phyloP scores from a whole-genome alignment of 2,888 invertebrate genomes.

The Drosophila antonietae region DNA sequence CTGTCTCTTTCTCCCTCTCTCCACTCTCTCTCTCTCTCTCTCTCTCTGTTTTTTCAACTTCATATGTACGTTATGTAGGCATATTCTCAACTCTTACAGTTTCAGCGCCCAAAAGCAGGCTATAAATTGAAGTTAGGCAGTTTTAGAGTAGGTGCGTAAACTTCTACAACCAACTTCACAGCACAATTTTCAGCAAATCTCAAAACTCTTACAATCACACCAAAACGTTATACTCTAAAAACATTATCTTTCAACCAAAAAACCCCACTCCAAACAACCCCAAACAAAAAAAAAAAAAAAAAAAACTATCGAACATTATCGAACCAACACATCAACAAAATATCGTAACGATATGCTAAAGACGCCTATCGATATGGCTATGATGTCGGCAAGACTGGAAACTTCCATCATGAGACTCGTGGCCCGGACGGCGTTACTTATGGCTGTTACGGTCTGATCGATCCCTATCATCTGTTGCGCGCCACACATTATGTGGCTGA shows the following conservation, averaged over 20 bases:
- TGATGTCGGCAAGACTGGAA: constrained; percentile 90
- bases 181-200: constrained; percentile 50
- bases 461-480: constrained; percentile 88
- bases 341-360: constrained; percentile 20
- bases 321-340: constrained; percentile 40
- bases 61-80: constrained; percentile 27
- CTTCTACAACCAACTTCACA: constrained; percentile 39
- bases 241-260: constrained; percentile 58
- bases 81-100: constrained; percentile 36
- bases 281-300: constrained; percentile 6
- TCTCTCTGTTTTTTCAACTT: constrained; percentile 11
- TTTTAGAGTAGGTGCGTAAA: constrained; percentile 29
- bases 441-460: constrained; percentile 92
- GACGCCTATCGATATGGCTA: constrained; percentile 92
- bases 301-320: constrained; percentile 11
- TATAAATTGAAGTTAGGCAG: constrained; percentile 36
- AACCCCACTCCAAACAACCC: constrained; percentile 25
- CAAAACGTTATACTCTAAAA: constrained; percentile 51
- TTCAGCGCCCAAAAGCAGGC: constrained; percentile 39
- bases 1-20: not conserved
- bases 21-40: not conserved
- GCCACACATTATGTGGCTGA: constrained; percentile 92
- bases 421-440: constrained; percentile 92
- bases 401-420: constrained; percentile 91
- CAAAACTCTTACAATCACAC: constrained; percentile 33